Evolutionary conservation across 2,888 invertebrate species (phyloP).

Genomic region (Theretra japonica): DNA sequence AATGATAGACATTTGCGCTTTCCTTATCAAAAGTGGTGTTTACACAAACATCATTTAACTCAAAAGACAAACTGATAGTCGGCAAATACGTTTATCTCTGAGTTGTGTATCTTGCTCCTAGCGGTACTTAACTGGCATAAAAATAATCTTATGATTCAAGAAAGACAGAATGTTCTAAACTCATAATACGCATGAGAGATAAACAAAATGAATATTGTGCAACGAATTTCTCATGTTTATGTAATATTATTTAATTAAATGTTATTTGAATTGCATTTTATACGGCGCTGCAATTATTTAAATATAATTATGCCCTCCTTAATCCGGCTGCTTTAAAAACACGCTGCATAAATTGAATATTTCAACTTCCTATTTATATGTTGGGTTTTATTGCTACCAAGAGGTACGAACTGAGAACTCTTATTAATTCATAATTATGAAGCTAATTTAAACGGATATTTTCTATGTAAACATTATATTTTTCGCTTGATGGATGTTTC

Average conservation of each 20-base stretch:
- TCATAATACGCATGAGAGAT: neutral
- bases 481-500: no score
- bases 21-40: neutral
- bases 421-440: no score
- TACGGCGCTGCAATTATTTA: neutral
- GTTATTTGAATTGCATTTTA: neutral
- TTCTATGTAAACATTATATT: no score
- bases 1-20: neutral
- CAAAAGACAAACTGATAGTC: neutral
- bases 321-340: neutral
- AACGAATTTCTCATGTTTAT: neutral
- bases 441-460: no score
- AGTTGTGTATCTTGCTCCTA: neutral
- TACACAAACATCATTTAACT: neutral
- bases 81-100: neutral
- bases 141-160: neutral
- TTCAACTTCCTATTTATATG: neutral
- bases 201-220: neutral
- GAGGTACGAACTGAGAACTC: no score
- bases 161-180: neutral
- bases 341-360: neutral
- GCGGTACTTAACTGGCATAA: neutral
- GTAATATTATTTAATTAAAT: constrained; percentile 1
- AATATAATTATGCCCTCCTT: neutral
- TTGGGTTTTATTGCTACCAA: neutral